These are phyloP conservation scores for Amaurobius ferox DNA, from an alignment of 2,888 invertebrate species.

Conservation along the genomic window DNA sequence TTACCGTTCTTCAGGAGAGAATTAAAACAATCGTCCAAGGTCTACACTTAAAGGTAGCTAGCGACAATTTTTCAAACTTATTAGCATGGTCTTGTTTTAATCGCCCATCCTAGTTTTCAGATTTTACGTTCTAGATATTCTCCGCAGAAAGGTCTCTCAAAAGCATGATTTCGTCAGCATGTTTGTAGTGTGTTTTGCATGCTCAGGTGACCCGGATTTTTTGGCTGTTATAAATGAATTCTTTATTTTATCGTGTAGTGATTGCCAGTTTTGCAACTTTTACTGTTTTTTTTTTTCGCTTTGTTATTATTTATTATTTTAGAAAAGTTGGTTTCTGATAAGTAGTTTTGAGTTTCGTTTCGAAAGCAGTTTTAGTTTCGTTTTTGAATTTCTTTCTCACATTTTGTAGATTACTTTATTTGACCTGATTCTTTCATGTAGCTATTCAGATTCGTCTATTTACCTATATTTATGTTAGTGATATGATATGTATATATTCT, in stretches of 20 bases:
- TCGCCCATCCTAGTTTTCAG: not conserved
- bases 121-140: not conserved
- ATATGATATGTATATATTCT: too few relatives aligned
- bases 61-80: not conserved
- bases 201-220: not conserved
- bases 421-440: too few relatives aligned
- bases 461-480: too few relatives aligned
- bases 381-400: too few relatives aligned
- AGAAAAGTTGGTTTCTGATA: too few relatives aligned
- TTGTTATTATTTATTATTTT: not conserved
- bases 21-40: not conserved
- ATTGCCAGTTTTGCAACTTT: not conserved
- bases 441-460: too few relatives aligned
- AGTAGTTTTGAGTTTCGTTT: too few relatives aligned
- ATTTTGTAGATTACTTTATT: too few relatives aligned
- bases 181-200: conserved; percentile 3
- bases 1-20: not conserved
- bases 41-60: conserved; percentile 3
- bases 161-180: conserved; percentile 17
- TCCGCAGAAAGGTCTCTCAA: not conserved
- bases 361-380: too few relatives aligned
- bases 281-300: not conserved
- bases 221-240: not conserved
- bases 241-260: not conserved
- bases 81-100: not conserved